Percentiles rank a stretch among this genome's conserved stretches.
Evolutionary conservation across 2,797 vertebrate species (phyloP).

Genomic region (Enteromius radiatus): DNA sequence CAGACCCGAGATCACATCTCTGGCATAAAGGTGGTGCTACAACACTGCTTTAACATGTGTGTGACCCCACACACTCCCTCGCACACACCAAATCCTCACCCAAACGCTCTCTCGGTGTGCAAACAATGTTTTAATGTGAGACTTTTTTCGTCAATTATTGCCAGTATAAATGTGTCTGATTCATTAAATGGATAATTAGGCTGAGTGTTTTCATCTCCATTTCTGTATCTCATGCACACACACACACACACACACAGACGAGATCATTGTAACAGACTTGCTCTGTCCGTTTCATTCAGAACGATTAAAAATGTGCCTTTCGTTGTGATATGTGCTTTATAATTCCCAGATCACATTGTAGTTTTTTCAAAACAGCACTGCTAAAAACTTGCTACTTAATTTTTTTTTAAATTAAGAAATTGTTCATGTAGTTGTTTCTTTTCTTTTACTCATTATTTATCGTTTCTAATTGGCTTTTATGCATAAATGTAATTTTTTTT

Average conservation of each 20-base stretch:
- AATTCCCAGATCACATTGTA: neutral
- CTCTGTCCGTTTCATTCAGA: neutral
- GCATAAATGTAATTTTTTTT: neutral
- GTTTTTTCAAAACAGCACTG: neutral
- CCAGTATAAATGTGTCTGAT: conserved; percentile 21
- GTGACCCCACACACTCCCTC: conserved; percentile 15
- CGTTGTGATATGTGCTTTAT: neutral
- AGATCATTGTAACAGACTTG: conserved; percentile 86
- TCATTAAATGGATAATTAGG: conserved; percentile 38
- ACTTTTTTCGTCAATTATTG: conserved; percentile 48
- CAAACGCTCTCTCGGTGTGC: neutral
- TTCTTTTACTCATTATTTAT: neutral
- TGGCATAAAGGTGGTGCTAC: conserved; percentile 98
- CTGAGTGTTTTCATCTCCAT: conserved; percentile 31
- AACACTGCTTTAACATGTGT: conserved; percentile 79
- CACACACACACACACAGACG: neutral
- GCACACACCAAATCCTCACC: neutral
- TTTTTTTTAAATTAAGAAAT: neutral
- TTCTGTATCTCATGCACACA: neutral
- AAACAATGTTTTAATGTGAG: conserved; percentile 43
- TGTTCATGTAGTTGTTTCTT: neutral
- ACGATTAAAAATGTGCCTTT: neutral
- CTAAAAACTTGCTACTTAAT: neutral
- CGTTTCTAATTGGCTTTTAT: neutral
- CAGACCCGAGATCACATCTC: conserved; percentile 79